Percentiles rank a stretch among this genome's conserved stretches.
These are phyloP conservation scores for Avahi laniger DNA, from an alignment of 2,797 vertebrate species.

Conservation along the genomic window DNA sequence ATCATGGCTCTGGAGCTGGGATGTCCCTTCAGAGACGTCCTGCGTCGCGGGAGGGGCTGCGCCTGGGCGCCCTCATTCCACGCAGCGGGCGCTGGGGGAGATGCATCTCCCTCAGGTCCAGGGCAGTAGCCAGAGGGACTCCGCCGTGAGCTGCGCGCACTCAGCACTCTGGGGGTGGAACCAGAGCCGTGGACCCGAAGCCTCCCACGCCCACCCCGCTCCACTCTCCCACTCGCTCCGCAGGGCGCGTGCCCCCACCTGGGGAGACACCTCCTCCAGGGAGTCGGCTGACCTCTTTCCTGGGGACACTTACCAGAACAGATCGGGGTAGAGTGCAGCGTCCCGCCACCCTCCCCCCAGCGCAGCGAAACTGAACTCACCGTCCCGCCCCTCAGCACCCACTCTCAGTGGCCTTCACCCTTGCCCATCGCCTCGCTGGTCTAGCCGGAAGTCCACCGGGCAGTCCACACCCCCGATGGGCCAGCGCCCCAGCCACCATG, in stretches of 20 bases:
- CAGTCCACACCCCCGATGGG: neutral
- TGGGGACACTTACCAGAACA: neutral
- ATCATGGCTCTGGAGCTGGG: neutral
- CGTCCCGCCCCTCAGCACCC: accelerated
- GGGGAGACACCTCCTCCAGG: neutral
- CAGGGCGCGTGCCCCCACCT: accelerated
- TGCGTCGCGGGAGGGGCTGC: too few relatives aligned
- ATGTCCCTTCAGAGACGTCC: neutral
- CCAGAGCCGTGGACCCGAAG: accelerated
- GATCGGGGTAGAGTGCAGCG: accelerated
- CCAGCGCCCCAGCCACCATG: neutral
- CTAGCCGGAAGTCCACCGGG: neutral
- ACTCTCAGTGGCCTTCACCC: accelerated
- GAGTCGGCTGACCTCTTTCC: accelerated
- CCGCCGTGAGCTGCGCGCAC: accelerated
- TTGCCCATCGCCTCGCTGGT: accelerated
- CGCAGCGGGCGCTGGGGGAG: neutral
- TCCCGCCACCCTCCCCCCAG: accelerated
- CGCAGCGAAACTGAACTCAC: too few relatives aligned
- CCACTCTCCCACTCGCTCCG: accelerated
- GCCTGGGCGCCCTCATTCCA: neutral
- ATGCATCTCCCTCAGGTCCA: accelerated
- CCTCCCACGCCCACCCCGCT: too few relatives aligned
- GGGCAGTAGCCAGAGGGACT: too few relatives aligned
- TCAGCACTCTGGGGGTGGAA: accelerated